Percentiles rank a stretch among this genome's conserved stretches.
These are phyloP conservation scores for Drosophila mimetica DNA, from an alignment of 2,888 invertebrate species.

Conservation along the genomic window DNA sequence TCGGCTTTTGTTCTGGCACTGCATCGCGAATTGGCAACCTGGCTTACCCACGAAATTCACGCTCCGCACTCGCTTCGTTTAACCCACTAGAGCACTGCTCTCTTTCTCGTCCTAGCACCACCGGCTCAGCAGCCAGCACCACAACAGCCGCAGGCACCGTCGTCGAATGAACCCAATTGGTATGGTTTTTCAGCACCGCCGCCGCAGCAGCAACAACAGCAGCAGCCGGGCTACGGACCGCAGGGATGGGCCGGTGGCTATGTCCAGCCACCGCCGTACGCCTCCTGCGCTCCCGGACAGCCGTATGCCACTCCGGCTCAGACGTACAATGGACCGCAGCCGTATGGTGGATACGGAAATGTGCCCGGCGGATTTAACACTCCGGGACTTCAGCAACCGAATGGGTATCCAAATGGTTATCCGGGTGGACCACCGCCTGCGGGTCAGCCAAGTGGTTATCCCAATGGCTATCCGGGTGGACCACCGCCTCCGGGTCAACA, in stretches of 20 bases:
- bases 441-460: slow-evolving; percentile 59
- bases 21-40: slow-evolving; percentile 40
- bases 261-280: slow-evolving; percentile 73
- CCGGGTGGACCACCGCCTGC: slow-evolving; percentile 47
- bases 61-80: slow-evolving; percentile 53
- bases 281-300: slow-evolving; percentile 54
- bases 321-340: slow-evolving; percentile 54
- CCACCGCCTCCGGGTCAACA: slow-evolving; percentile 50
- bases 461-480: slow-evolving; percentile 58
- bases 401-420: slow-evolving; percentile 60
- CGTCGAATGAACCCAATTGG: slow-evolving; percentile 73
- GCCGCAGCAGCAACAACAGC: slow-evolving; percentile 63
- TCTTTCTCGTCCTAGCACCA: slow-evolving; percentile 62
- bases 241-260: slow-evolving; percentile 73
- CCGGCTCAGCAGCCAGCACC: slow-evolving; percentile 57
- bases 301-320: slow-evolving; percentile 58
- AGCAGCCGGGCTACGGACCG: slow-evolving; percentile 63
- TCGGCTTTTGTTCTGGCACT: slow-evolving; percentile 81
- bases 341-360: slow-evolving; percentile 67
- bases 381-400: slow-evolving; percentile 65
- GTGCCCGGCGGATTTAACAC: slow-evolving; percentile 73
- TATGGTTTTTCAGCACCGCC: slow-evolving; percentile 82
- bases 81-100: slow-evolving; percentile 33
- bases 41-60: slow-evolving; percentile 47
- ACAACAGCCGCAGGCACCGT: slow-evolving; percentile 53